These are phyloP conservation scores for Scolopax rusticola DNA, from an alignment of 2,797 vertebrate genomes.

Conservation along the genomic window DNA sequence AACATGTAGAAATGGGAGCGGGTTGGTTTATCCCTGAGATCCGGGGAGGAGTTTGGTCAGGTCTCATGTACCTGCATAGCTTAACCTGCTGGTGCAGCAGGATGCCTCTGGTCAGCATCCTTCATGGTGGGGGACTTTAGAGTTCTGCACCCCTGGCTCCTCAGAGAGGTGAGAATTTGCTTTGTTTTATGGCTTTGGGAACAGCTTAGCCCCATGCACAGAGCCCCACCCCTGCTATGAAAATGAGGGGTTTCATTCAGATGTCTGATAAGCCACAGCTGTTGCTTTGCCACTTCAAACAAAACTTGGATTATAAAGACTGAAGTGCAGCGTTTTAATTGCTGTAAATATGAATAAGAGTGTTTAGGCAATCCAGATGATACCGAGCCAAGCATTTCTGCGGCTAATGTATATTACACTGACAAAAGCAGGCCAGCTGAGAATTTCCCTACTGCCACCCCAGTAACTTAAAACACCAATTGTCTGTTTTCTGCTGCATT, in stretches of 20 bases:
- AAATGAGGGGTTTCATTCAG: constrained; percentile 29
- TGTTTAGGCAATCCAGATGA: constrained; percentile 31
- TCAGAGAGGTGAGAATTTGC: background rate
- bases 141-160: background rate
- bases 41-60: background rate
- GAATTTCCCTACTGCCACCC: background rate
- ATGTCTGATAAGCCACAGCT: constrained; percentile 60
- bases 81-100: background rate
- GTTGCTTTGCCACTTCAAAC: constrained; percentile 58
- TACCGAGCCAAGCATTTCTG: constrained; percentile 36
- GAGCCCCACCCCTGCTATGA: constrained; percentile 23
- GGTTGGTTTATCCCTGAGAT: background rate
- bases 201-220: background rate
- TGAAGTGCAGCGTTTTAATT: constrained; percentile 61
- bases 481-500: background rate
- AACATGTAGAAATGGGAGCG: accelerated
- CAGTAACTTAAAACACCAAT: background rate
- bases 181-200: background rate
- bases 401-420: background rate
- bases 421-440: constrained; percentile 41
- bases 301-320: background rate
- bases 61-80: background rate
- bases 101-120: background rate
- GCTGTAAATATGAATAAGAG: constrained; percentile 44
- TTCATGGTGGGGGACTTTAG: background rate